Conservation (phyloP, 1,140 invertebrate species). For the Orius laevigatus region DNA sequence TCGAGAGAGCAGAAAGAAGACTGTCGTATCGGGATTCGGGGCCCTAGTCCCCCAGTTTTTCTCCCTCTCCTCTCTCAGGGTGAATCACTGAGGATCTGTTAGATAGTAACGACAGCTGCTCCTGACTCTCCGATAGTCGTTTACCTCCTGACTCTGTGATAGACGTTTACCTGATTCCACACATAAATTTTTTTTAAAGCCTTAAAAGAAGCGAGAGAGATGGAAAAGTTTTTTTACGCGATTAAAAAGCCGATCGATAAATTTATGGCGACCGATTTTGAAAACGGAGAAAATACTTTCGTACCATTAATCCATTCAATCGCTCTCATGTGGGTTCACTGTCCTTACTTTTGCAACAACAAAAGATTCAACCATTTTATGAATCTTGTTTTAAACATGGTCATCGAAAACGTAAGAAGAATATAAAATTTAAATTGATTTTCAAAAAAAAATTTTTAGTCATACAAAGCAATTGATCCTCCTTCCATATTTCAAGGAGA, state of each 20-base stretch:
- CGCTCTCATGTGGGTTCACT: conserved; percentile 68
- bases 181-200: conserved; percentile 25
- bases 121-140: too few species aligned
- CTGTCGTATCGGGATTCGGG: too few species aligned
- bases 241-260: conserved; percentile 43
- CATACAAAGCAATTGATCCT: conserved; percentile 30
- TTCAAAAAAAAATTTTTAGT: conserved; percentile 17
- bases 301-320: conserved; percentile 54
- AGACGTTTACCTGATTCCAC: background rate
- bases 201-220: conserved; percentile 42
- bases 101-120: too few species aligned
- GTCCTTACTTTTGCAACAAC: conserved; percentile 56
- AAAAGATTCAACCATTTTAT: conserved; percentile 45
- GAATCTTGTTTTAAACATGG: conserved; percentile 56
- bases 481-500: conserved; percentile 53
- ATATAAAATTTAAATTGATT: conserved; percentile 15
- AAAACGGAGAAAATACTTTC: conserved; percentile 40
- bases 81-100: too few species aligned
- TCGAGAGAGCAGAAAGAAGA: too few species aligned
- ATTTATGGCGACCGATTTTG: conserved; percentile 51
- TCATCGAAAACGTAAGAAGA: conserved; percentile 44
- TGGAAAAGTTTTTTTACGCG: conserved; percentile 44
- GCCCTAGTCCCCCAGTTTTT: too few species aligned
- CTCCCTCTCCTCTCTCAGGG: too few species aligned
- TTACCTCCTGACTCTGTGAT: too few species aligned